Percentiles rank a stretch among this genome's conserved stretches.
Evolutionary conservation across 2,888 invertebrate species (phyloP).

Genomic region (Idaea aversata): DNA sequence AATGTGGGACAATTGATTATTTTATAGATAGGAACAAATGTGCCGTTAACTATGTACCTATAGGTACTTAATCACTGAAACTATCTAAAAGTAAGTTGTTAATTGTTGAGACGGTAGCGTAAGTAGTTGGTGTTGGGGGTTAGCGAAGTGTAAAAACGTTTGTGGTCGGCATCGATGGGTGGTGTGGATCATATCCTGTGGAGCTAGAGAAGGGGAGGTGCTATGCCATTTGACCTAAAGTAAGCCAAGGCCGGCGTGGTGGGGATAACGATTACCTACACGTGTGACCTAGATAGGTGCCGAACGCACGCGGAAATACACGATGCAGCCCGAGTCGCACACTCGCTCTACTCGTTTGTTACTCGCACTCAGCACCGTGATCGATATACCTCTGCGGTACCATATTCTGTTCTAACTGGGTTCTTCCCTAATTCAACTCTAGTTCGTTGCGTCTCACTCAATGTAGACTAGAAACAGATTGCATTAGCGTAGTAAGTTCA

Average conservation of each 20-base stretch:
- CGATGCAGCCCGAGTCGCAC: conserved; percentile 50
- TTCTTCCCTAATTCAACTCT: conserved; percentile 32
- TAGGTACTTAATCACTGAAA: neutral
- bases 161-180: conserved; percentile 19
- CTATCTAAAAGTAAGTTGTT: neutral
- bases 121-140: neutral
- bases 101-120: neutral
- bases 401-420: conserved; percentile 7
- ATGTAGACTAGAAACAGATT: conserved; percentile 19
- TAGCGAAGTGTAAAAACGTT: neutral
- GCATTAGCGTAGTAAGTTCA: conserved; percentile 30
- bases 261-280: conserved; percentile 73
- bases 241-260: conserved; percentile 78
- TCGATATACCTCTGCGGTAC: conserved; percentile 50
- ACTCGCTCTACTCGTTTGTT: conserved; percentile 34
- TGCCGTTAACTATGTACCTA: neutral
- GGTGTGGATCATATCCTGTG: conserved; percentile 33
- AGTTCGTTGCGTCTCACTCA: conserved; percentile 21
- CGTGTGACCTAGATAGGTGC: conserved; percentile 77
- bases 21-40: conserved; percentile 7
- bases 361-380: conserved; percentile 37
- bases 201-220: conserved; percentile 69
- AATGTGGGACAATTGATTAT: conserved; percentile 5
- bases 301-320: conserved; percentile 60
- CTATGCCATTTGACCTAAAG: conserved; percentile 67